A percentile compares a stretch with the other conserved stretches of the same genome.
Evolutionary conservation across 2,888 invertebrate species (phyloP).

Genomic region (Rhamphomyia laevipes): DNA sequence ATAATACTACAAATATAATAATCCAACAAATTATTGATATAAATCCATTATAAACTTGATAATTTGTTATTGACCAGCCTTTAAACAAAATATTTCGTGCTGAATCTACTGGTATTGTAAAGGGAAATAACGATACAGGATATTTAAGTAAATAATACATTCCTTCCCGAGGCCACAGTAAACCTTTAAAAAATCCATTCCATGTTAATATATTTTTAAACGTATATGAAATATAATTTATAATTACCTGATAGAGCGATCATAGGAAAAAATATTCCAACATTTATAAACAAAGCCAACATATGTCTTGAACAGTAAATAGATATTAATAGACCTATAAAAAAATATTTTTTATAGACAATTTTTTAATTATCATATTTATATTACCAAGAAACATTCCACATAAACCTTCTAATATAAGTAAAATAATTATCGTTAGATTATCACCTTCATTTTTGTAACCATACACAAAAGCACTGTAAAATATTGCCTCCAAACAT

Average conservation of each 20-base stretch:
- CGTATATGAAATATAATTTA: too few species aligned
- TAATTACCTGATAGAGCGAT: slow-evolving; percentile 75
- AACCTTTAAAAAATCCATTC: slow-evolving; percentile 43
- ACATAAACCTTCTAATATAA: slow-evolving; percentile 62
- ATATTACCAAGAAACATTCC: slow-evolving; percentile 66
- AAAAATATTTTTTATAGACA: background rate
- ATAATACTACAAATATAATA: slow-evolving; percentile 42
- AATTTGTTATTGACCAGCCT: slow-evolving; percentile 56
- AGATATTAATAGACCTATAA: slow-evolving; percentile 64
- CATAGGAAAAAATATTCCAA: slow-evolving; percentile 85
- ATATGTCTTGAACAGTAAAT: slow-evolving; percentile 66
- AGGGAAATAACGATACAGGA: slow-evolving; percentile 57
- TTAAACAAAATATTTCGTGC: slow-evolving; percentile 64
- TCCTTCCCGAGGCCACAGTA: slow-evolving; percentile 57
- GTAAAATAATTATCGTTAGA: slow-evolving; percentile 45
- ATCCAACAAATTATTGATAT: slow-evolving; percentile 56
- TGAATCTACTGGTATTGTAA: slow-evolving; percentile 67
- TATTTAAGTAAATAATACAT: slow-evolving; percentile 50
- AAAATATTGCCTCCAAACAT: slow-evolving; percentile 40
- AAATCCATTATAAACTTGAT: slow-evolving; percentile 63
- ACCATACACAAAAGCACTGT: slow-evolving; percentile 35
- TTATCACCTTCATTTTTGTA: slow-evolving; percentile 36
- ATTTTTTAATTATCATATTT: background rate
- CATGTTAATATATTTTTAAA: slow-evolving; percentile 13
- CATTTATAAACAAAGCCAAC: slow-evolving; percentile 69